phyloP scores from a whole-genome alignment of 2,888 invertebrate genomes.

The Scaptomyza caliginosa region DNA sequence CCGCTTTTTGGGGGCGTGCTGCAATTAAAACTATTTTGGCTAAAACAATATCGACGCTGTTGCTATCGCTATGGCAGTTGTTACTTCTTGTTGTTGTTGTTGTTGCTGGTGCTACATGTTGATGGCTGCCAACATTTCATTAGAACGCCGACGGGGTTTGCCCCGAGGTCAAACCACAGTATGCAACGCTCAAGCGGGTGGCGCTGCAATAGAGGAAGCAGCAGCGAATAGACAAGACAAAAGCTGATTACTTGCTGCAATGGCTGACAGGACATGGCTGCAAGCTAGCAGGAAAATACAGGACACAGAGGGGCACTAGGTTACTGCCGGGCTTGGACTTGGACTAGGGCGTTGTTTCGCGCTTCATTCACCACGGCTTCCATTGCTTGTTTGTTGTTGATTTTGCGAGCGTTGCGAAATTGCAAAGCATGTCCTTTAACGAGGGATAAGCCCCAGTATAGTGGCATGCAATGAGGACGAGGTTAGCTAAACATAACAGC shows the following conservation, averaged over 20 bases:
- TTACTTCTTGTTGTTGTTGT: not conserved
- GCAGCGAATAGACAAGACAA: conserved; percentile 49
- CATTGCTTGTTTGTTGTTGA: conserved; percentile 58
- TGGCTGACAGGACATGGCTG: conserved; percentile 63
- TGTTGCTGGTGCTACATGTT: conserved; percentile 34
- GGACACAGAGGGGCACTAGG: conserved; percentile 5
- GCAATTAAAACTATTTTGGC: conserved; percentile 76
- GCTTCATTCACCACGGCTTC: conserved; percentile 53
- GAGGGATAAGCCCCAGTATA: conserved; percentile 47
- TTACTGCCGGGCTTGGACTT: conserved; percentile 5
- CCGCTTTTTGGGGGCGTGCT: conserved; percentile 32
- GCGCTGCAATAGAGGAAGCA: not conserved
- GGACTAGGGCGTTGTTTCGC: conserved; percentile 39
- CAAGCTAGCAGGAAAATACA: not conserved
- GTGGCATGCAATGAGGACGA: conserved; percentile 32
- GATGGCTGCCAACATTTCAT: conserved; percentile 71
- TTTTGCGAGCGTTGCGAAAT: conserved; percentile 63
- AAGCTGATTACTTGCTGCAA: conserved; percentile 76
- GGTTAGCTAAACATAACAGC: conserved; percentile 64
- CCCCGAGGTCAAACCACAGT: conserved; percentile 69
- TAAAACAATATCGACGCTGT: conserved; percentile 72
- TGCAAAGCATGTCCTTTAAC: conserved; percentile 66
- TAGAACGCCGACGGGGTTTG: conserved; percentile 60
- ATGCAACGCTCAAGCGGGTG: conserved; percentile 21
- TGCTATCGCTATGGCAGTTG: conserved; percentile 43